These are phyloP conservation scores for Arion vulgaris DNA, from an alignment of 1,140 invertebrate species.

Conservation along the genomic window DNA sequence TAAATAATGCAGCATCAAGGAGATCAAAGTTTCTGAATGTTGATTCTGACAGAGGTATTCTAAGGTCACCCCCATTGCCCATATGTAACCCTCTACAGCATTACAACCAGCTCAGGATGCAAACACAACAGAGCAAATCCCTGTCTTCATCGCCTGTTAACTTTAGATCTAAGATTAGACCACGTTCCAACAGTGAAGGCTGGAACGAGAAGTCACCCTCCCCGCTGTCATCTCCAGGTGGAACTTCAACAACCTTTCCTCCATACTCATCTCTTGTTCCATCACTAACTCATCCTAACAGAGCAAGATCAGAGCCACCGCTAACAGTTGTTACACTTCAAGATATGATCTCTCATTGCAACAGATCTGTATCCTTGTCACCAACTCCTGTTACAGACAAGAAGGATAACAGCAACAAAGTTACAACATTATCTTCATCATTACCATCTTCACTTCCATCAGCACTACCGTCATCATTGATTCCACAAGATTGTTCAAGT, in stretches of 20 bases:
- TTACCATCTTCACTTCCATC: background rate
- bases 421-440: background rate
- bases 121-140: background rate
- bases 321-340: constrained; percentile 8
- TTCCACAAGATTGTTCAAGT: background rate
- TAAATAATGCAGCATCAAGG: constrained; percentile 65
- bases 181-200: constrained; percentile 27
- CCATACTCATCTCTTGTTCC: background rate
- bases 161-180: background rate
- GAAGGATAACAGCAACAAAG: background rate
- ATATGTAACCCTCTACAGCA: background rate
- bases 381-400: background rate
- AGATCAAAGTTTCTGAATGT: background rate
- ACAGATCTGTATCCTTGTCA: constrained; percentile 20
- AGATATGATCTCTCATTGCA: background rate
- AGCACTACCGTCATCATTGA: background rate
- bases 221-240: background rate
- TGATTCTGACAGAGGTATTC: background rate
- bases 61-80: constrained; percentile 3
- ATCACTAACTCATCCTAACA: background rate
- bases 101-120: background rate
- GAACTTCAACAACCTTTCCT: no score
- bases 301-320: constrained; percentile 19
- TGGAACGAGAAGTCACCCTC: background rate
- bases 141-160: constrained; percentile 22